phyloP scores from a whole-genome alignment of 2,797 vertebrate species.

The Manis javanica region DNA sequence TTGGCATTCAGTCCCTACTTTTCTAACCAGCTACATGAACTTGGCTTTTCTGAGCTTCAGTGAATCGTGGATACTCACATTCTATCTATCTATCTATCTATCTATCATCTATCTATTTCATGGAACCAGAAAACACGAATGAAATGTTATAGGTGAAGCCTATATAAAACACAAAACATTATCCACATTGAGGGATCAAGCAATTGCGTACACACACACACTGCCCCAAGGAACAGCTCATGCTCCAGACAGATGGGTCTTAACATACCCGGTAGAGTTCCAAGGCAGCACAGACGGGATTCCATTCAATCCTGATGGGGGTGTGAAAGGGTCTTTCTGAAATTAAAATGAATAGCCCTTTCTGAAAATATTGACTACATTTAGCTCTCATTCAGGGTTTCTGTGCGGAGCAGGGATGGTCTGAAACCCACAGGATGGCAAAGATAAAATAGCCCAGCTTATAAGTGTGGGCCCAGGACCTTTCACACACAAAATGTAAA shows the following conservation, averaged over 20 bases:
- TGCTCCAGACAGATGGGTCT: conserved; percentile 32
- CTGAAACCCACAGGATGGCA: conserved; percentile 43
- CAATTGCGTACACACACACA: not conserved
- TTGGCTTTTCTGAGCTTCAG: not conserved
- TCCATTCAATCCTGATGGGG: conserved; percentile 35
- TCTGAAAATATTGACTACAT: conserved; percentile 51
- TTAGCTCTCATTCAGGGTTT: conserved; percentile 58
- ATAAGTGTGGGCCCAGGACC: conserved; percentile 8
- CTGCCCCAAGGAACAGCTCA: not conserved
- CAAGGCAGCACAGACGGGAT: not conserved
- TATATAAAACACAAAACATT: not conserved
- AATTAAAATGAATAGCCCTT: not conserved
- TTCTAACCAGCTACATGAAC: not conserved
- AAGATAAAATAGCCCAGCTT: conserved; percentile 49
- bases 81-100: not conserved
- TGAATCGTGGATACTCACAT: not conserved
- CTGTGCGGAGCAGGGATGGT: not conserved
- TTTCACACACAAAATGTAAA: conserved; percentile 30
- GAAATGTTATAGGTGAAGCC: not conserved
- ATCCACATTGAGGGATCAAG: not conserved
- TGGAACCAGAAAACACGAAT: not conserved
- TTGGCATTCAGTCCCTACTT: not conserved
- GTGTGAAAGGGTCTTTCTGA: conserved; percentile 13
- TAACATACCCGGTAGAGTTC: not conserved
- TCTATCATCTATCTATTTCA: not conserved